Percentiles rank a stretch among this genome's conserved stretches.
These are phyloP conservation scores for Gephyroberyx darwinii DNA, from an alignment of 2,797 vertebrate species.

Conservation along the genomic window DNA sequence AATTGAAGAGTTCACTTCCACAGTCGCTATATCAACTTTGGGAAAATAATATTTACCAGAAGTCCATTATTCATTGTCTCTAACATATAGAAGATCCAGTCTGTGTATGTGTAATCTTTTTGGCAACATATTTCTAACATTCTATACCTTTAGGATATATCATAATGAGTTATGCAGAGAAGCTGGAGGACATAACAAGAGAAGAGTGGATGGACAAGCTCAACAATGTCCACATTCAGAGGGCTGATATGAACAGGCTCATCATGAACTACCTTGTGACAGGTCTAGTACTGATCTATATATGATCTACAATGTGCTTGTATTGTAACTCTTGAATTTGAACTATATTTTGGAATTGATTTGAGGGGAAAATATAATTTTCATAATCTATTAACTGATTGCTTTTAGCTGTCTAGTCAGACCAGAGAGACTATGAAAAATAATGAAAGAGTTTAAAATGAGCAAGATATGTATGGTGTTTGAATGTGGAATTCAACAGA, in stretches of 20 bases:
- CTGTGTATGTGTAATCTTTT: neutral
- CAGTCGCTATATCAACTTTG: neutral
- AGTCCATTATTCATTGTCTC: neutral
- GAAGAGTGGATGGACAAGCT: conserved; percentile 99
- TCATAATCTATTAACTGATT: neutral
- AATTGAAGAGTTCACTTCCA: neutral
- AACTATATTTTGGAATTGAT: neutral
- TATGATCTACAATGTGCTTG: no score
- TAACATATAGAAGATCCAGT: neutral
- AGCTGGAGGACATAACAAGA: conserved; percentile 96
- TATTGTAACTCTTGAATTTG: no score
- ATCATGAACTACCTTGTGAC: conserved; percentile 99
- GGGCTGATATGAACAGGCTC: conserved; percentile 98
- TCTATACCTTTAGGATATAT: conserved; percentile 51
- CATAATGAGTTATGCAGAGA: conserved; percentile 99
- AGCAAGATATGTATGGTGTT: neutral
- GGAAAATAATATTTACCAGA: neutral
- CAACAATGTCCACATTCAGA: conserved; percentile 97
- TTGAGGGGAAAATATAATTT: neutral
- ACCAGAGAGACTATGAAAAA: neutral
- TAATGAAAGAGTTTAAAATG: neutral
- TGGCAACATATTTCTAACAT: neutral
- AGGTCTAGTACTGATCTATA: conserved; percentile 76
- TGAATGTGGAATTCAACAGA: conserved; percentile 76
- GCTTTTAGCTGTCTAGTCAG: neutral